phyloP scores from a whole-genome alignment of 2,113 vertebrate species.

The Meleagris gallopavo region DNA sequence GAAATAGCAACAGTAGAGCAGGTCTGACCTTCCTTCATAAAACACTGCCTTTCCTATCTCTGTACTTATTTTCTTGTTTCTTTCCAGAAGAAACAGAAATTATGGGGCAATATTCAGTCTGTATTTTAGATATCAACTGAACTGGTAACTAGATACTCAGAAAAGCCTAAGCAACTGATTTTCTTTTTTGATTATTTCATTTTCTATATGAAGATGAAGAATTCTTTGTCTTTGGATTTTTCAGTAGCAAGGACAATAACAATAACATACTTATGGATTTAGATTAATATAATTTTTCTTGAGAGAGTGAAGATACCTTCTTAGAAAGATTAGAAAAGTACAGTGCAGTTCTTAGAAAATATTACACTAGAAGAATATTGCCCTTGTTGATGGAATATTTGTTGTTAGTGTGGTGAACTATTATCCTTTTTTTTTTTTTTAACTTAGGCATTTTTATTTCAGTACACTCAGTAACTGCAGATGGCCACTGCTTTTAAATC shows the following conservation, averaged over 20 bases:
- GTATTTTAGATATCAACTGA: background rate
- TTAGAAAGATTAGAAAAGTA: background rate
- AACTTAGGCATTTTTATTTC: constrained; percentile 25
- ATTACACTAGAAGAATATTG: background rate
- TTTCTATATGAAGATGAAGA: background rate
- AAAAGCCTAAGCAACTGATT: background rate
- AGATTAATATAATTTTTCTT: background rate
- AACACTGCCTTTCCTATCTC: background rate
- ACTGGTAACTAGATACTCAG: background rate
- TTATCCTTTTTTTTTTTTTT: background rate
- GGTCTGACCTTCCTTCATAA: background rate
- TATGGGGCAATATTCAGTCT: background rate
- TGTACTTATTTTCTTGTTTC: background rate
- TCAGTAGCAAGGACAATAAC: background rate
- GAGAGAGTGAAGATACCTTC: background rate
- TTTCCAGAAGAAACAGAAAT: background rate
- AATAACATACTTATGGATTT: background rate
- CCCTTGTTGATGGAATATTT: background rate
- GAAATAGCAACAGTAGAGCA: background rate
- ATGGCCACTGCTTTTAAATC: background rate
- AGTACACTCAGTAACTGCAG: background rate
- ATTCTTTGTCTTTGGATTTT: background rate
- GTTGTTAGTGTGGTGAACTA: background rate
- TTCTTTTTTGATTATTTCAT: background rate
- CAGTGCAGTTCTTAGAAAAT: background rate